A percentile compares a stretch with the other conserved stretches of the same genome.
Conservation (phyloP, 2,113 vertebrate genomes). For the Microtus ochrogaster region DNA sequence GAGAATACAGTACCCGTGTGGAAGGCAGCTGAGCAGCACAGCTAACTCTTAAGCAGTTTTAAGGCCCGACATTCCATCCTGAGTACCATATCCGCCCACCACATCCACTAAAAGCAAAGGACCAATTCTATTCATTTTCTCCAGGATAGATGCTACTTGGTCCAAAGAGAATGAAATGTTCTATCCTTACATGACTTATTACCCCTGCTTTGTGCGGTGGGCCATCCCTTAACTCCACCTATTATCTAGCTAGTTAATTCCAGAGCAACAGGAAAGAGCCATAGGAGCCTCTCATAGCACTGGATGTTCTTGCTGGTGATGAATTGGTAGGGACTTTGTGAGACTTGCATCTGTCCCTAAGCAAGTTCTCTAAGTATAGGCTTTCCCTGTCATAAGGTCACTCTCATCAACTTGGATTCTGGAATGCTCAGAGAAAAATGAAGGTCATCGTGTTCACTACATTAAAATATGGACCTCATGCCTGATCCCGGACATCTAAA, state of each 20-base stretch:
- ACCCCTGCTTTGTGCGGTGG: background rate
- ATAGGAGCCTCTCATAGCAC: fast-evolving
- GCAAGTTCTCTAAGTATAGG: background rate
- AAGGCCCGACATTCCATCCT: background rate
- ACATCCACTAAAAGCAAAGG: background rate
- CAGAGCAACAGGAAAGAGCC: background rate
- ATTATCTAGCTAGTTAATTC: background rate
- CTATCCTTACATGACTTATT: fast-evolving
- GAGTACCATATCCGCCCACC: background rate
- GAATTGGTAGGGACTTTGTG: background rate
- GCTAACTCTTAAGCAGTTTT: too few species aligned
- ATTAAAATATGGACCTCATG: background rate
- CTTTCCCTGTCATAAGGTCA: background rate
- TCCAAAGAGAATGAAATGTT: background rate
- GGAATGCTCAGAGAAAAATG: background rate
- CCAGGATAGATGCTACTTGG: background rate
- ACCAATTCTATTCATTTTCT: background rate
- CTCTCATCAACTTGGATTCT: background rate
- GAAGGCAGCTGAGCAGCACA: background rate
- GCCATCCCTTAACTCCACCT: background rate
- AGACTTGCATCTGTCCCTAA: background rate
- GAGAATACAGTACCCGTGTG: background rate
- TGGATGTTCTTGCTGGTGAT: background rate
- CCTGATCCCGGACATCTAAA: background rate
- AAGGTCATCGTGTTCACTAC: background rate